Base-by-base conservation (phyloP, 2,113 vertebrate species). In the Bos indicus region DNA sequence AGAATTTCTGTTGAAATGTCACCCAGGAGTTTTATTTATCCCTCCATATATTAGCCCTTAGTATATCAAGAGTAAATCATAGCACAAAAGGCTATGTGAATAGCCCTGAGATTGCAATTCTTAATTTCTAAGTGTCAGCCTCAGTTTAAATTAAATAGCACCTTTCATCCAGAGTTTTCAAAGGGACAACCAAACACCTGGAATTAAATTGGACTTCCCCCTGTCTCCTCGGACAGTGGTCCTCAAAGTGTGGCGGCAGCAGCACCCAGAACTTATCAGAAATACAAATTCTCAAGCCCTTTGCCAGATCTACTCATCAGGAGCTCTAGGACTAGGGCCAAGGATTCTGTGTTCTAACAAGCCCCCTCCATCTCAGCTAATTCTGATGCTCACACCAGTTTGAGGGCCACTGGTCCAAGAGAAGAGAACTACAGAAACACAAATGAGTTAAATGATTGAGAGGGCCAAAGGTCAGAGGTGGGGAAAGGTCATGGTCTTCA, bases 1-100 rank as follows among this genome's bases (percentile, higher is more conserved):
- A 56, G 71, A 89, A 81, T 90, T 89, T 48, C 59, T 81, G 88
- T 0, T 96, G 67, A 86, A 94, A 91, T 60, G 36, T 71, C 71
- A 83, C 88, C 88, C 17, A 60, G 74, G 83, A 93, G 87, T 92
- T 85, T 97, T 62, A 93, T 90, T 94, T 94, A 82, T 77, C 48
- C 19, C 57, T 90, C 78, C 33, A 30, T 82, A 83, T 5, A 60
- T 60, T 59, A 86, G 46, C 51, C 62, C 56, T 96, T 82, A 88
- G 62, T 85, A 87, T 48, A 80, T 80, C 62, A 92, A 97, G 81
- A 60, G 26, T 84, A 84, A 95, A 92, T 87, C 46, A 57, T 88
- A 95, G 74, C 46, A 90, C 51, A 83, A 77, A 28, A 78, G n/a
- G 23, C 40, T 54, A 28, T 8, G 14, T 56, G 78, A 93, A n/a